A percentile compares a stretch with the other conserved stretches of the same genome.
Conservation (phyloP, 1,140 invertebrate genomes). For the Apis dorsata region DNA sequence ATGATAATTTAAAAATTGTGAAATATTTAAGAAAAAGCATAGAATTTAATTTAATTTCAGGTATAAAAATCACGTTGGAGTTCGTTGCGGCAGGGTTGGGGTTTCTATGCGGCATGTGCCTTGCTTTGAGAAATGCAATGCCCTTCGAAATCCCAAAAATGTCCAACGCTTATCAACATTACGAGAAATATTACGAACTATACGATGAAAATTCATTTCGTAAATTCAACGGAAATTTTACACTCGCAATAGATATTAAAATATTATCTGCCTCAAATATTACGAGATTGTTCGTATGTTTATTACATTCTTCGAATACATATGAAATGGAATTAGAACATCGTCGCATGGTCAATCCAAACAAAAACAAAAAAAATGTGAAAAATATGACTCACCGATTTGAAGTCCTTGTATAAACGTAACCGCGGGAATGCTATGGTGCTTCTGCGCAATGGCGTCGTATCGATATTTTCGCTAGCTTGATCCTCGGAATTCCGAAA, state of each 20-base stretch:
- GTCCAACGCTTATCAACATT: conserved; percentile 70
- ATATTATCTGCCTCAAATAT: no score
- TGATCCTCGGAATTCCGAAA: no score
- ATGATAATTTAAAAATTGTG: no score
- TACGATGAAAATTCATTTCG: no score
- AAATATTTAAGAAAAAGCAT: neutral
- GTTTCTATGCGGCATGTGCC: conserved; percentile 81
- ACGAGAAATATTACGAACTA: neutral
- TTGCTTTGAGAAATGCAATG: conserved; percentile 76
- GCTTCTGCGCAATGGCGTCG: conserved; percentile 1
- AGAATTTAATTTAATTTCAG: neutral
- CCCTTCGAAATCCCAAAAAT: conserved; percentile 80
- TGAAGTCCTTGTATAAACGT: conserved; percentile 10
- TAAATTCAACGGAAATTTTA: neutral
- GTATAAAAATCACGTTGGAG: neutral
- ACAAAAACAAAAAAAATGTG: no score
- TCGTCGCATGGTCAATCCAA: neutral
- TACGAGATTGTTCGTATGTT: neutral
- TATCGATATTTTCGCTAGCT: neutral
- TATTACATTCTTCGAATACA: neutral
- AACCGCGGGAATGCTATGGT: neutral
- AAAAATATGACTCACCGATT: neutral
- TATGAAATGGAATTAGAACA: neutral
- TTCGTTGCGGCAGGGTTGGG: conserved; percentile 79
- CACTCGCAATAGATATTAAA: neutral